Base-by-base conservation (phyloP, 2,888 invertebrate species). In the Callimorpha dominula region DNA sequence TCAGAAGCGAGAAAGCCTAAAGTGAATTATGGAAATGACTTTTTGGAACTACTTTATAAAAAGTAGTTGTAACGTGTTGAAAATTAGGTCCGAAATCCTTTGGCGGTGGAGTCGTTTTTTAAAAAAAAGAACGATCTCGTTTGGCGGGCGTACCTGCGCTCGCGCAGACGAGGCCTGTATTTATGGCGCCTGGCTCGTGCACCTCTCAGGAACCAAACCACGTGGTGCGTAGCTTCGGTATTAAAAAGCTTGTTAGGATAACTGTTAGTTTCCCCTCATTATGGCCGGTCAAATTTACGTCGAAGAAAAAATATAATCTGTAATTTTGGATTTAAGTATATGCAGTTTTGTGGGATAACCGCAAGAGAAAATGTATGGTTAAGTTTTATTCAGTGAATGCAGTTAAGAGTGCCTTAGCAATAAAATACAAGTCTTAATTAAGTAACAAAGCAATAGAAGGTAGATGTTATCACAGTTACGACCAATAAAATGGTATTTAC, bases 71-170 rank as follows among this genome's bases (percentile, higher is more conserved):
- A 87, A 77, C 49, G 7, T 49, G 54, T 68, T 68, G 65, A 57
- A 62, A 72, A 84, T 89, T 90, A 82, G 84, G 90, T 88, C 80
- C 64, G 79, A 86, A 84, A 86, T 85, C 87, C 68, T 79, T 77
- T 74, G 73, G 76, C n/a, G 67, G 57, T 49, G 49, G 72, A 20
- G 69, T 76, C 80, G 81, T 88, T 92, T 93, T 92, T 91, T 88
- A 84, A 90, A 93, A 57, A 94, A 94, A 94, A 93, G 91, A 92
- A 86, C 90, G 89, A 94, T 95, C 95, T 95, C 90, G 95, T 95
- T 95, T 95, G 95, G 93, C 94, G 92, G 93, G 93, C 94, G 94
- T 93, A 95, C 95, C 94, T 95, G 95, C 93, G 94, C 92, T 84
- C 85, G 92, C 93, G 94, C 94, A 91, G 94, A 94, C 92, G 92